Evolutionary conservation across 2,888 invertebrate species (phyloP).

Genomic region (Torymus texanus): DNA sequence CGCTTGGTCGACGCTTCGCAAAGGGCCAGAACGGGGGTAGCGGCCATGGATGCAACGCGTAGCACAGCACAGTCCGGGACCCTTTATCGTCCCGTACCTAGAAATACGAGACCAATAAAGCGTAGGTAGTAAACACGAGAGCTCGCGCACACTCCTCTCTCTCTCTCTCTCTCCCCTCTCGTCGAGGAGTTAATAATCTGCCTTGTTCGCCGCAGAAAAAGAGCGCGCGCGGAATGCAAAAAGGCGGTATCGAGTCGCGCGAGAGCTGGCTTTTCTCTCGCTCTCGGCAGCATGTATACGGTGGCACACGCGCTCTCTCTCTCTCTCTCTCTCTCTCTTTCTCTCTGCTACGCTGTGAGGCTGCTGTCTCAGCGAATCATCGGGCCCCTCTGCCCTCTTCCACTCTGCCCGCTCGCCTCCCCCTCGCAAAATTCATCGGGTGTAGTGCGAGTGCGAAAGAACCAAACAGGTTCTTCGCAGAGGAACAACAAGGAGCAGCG

Average conservation of each 20-base stretch:
- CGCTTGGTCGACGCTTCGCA: not conserved
- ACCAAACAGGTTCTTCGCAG: constrained; percentile 37
- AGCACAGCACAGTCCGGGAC: constrained; percentile 1
- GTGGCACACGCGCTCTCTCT: too few relatives aligned
- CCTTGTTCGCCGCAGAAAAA: constrained; percentile 55
- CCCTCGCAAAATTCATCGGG: constrained; percentile 45
- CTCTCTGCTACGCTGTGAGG: not conserved
- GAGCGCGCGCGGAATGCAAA: constrained; percentile 64
- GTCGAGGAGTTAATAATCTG: constrained; percentile 60
- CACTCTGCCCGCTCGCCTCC: constrained; percentile 1
- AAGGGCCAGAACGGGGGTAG: not conserved
- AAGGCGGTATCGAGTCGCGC: constrained; percentile 56
- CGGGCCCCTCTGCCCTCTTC: constrained; percentile 12
- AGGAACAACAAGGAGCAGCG: not conserved
- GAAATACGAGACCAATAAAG: constrained; percentile 56
- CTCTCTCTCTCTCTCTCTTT: too few relatives aligned
- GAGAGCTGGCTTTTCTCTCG: constrained; percentile 13
- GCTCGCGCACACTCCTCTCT: constrained; percentile 27
- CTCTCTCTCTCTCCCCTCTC: not conserved
- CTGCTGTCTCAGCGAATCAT: constrained; percentile 43
- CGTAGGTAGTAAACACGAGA: constrained; percentile 55
- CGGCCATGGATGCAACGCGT: not conserved
- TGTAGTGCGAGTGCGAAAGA: constrained; percentile 10
- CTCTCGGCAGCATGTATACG: constrained; percentile 5
- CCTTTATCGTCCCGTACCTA: constrained; percentile 49